Percentiles rank a stretch among this genome's conserved stretches.
phyloP scores from a whole-genome alignment of 2,797 vertebrate genomes.

The Babyrousa celebensis region DNA sequence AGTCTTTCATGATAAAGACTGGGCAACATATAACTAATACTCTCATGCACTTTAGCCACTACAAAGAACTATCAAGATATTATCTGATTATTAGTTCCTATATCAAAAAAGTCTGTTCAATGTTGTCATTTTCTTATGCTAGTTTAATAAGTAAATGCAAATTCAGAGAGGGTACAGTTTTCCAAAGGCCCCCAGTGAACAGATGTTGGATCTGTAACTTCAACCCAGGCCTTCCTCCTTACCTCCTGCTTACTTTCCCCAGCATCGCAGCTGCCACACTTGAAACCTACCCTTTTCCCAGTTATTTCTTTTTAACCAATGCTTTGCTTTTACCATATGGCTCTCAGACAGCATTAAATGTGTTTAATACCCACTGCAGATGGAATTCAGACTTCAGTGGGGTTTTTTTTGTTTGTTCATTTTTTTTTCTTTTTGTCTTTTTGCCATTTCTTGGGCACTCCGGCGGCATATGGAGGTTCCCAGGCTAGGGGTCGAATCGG shows the following conservation, averaged over 20 bases:
- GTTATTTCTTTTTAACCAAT: neutral
- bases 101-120: neutral
- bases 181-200: neutral
- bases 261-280: neutral
- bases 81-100: neutral
- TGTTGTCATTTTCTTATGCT: neutral
- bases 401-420: too few species aligned
- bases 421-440: too few species aligned
- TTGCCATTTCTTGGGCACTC: too few species aligned
- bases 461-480: too few species aligned
- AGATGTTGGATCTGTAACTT: neutral
- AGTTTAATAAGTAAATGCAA: slow-evolving; percentile 6
- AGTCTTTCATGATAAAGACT: neutral
- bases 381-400: slow-evolving; percentile 44
- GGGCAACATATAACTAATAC: neutral
- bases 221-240: neutral
- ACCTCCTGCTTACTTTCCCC: neutral
- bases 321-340: slow-evolving; percentile 22
- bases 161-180: neutral
- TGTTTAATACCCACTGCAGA: slow-evolving; percentile 30
- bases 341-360: neutral
- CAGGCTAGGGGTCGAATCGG: too few species aligned
- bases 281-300: neutral
- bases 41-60: neutral
- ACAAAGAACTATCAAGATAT: neutral